phyloP scores from a whole-genome alignment of 2,888 invertebrate genomes.

The Orchesellides sinensis region DNA sequence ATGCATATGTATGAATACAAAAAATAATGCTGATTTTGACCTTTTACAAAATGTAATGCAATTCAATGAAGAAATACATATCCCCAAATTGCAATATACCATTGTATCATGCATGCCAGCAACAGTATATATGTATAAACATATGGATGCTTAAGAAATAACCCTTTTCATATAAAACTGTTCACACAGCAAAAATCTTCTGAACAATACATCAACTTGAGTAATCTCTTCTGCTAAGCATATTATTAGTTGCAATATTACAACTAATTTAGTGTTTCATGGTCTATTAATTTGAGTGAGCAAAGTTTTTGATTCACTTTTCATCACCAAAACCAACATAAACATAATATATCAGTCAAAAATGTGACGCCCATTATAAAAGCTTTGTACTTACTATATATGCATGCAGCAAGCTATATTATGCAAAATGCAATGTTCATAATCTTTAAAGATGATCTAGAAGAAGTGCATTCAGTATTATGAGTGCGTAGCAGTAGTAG shows the following conservation, averaged over 20 bases:
- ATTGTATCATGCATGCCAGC: background rate
- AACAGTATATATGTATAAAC: background rate
- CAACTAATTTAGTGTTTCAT: background rate
- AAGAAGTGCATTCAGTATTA: background rate
- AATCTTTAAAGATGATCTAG: background rate
- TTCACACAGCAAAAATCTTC: too few relatives aligned
- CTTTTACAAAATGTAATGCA: constrained; percentile 1
- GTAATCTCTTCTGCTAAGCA: background rate
- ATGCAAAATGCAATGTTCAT: background rate
- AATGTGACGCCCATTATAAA: background rate
- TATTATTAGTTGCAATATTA: background rate
- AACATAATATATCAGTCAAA: background rate
- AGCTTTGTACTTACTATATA: background rate
- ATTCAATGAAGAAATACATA: too few relatives aligned
- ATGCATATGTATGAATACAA: too few relatives aligned
- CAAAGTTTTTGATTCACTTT: constrained; percentile 7
- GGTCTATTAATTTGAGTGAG: constrained; percentile 3
- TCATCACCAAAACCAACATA: background rate
- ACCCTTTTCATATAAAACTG: too few relatives aligned
- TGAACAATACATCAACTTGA: too few relatives aligned
- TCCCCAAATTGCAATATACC: too few relatives aligned
- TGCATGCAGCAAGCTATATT: too few relatives aligned
- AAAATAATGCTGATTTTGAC: background rate
- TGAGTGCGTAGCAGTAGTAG: background rate
- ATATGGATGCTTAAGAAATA: background rate